Evolutionary conservation across 2,888 invertebrate species (phyloP).

Genomic region (Clepsis dumicolana): DNA sequence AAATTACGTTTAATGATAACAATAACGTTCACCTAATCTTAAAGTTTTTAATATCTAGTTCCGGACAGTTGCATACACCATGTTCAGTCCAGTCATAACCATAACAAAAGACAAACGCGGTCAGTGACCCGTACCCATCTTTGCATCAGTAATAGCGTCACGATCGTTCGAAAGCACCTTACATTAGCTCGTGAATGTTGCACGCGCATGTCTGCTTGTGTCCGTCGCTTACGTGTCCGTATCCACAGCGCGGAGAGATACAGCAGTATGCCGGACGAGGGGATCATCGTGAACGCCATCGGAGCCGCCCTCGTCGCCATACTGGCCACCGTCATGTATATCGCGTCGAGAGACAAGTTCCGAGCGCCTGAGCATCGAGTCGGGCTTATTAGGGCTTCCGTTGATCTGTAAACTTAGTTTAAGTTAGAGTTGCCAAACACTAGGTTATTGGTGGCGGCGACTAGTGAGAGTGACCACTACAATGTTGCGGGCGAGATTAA

Average conservation of each 20-base stretch:
- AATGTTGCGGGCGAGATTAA: neutral
- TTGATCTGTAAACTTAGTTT: constrained; percentile 78
- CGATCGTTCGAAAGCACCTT: constrained; percentile 20
- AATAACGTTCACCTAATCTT: too few species aligned
- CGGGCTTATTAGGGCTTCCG: constrained; percentile 83
- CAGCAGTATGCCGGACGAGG: constrained; percentile 87
- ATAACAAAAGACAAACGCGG: neutral
- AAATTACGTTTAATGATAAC: too few species aligned
- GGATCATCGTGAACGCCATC: constrained; percentile 89
- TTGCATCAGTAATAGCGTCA: constrained; percentile 4
- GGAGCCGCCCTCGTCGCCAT: constrained; percentile 88
- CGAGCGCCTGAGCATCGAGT: constrained; percentile 74
- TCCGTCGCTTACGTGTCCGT: constrained; percentile 68
- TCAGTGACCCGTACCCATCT: neutral
- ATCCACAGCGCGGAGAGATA: constrained; percentile 83
- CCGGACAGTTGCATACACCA: neutral
- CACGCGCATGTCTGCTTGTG: constrained; percentile 47
- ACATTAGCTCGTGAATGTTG: constrained; percentile 11
- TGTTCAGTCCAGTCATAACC: neutral
- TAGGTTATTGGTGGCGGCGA: neutral
- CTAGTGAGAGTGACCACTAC: neutral
- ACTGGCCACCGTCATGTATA: constrained; percentile 88
- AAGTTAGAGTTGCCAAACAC: neutral
- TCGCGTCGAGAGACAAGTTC: constrained; percentile 87
- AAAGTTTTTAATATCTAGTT: too few species aligned